Evolutionary conservation across 2,888 invertebrate species (phyloP).

Genomic region (Lampropteryx suffumata): DNA sequence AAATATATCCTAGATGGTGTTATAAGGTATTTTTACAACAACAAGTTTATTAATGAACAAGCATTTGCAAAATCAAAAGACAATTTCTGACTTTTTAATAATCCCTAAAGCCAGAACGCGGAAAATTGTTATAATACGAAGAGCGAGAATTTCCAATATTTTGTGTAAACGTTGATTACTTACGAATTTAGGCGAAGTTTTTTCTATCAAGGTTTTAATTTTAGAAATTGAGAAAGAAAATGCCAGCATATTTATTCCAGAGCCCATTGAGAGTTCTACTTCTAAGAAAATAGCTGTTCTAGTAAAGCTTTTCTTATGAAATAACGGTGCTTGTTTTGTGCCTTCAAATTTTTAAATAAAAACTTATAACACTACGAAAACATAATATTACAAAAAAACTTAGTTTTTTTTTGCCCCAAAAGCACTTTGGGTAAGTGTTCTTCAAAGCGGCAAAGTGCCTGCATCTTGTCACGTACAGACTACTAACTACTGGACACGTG

Average conservation of each 20-base stretch:
- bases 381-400: no score
- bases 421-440: no score
- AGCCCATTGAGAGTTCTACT: not conserved
- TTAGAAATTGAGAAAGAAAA: slow-evolving; percentile 12
- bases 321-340: not conserved
- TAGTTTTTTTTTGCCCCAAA: not conserved
- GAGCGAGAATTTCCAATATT: slow-evolving; percentile 21
- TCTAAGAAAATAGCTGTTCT: not conserved
- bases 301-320: not conserved
- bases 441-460: no score
- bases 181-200: slow-evolving; percentile 11
- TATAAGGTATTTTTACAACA: not conserved
- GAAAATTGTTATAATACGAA: slow-evolving; percentile 17
- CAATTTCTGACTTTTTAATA: slow-evolving; percentile 9
- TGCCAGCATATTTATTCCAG: slow-evolving; percentile 1
- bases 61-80: no score
- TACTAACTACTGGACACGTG: no score
- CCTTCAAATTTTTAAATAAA: not conserved
- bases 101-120: slow-evolving; percentile 15
- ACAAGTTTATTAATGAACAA: not conserved
- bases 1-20: no score
- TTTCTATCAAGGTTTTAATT: slow-evolving; percentile 14
- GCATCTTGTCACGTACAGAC: no score
- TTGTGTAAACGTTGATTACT: slow-evolving; percentile 21
- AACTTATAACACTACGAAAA: no score